Evolutionary conservation across 2,888 invertebrate species (phyloP), one percentile per base, ranked within the genome.

Genomic region (Aspidapion aeneum): DNA sequence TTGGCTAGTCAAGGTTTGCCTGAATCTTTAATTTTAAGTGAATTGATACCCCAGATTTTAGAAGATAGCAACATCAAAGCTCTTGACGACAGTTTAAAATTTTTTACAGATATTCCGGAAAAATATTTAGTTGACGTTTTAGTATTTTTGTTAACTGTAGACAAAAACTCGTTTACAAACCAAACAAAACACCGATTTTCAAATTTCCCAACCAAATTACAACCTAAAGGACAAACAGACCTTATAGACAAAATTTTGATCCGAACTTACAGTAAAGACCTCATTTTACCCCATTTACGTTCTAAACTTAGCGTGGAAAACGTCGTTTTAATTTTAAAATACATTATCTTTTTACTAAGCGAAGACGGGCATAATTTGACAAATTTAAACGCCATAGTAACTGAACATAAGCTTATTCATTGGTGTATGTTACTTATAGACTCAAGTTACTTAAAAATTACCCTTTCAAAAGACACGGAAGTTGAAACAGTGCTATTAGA

Each of bases 361-460:
- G 78, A 83, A 68, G 79, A 76, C 56, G 71, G 73, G 5, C 71
- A 61, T 72, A 74, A 76, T 2, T 77, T 78, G 49, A 72, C 66
- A 67, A 72, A 60, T 61, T 77, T 71, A 18, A 73, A 80, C 63
- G 70, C 74, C 63, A 67, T 76, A 1, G 77, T 80, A 21, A 80
- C 79, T 65, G 85, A 87, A 71, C 81, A 81, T 65, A 85, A 84
- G 66, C 71, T 89, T 18, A 82, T 86, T 70, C 84, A 87, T 65
- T 90, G 90, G 90, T 83, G 83, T 55, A 82, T 80, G 22, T 73
- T 87, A 21, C 72, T 90, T 7, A 78, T 90, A 65, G 90, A 90
- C 78, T 84, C 89, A 3, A 88, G 88, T 77, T 89, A 88, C 77
- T 89, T 89, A 72, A 87, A 87, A 70, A 86, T 87, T 71, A 72